These are phyloP conservation scores for Ceratoteleas bidentatus DNA, from an alignment of 1,140 invertebrate genomes.

Conservation along the genomic window DNA sequence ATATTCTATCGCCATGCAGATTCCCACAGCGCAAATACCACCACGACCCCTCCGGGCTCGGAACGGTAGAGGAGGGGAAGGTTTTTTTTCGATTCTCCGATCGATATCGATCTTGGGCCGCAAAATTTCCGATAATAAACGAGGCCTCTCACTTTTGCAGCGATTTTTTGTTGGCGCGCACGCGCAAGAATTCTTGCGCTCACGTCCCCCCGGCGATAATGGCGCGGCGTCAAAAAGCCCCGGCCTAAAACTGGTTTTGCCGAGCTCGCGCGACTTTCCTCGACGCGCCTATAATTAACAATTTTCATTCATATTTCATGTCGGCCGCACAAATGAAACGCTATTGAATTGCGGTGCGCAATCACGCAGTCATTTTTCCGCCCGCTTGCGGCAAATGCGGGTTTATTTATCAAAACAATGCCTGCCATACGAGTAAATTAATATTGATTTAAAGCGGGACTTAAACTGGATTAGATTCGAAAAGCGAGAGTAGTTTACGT, in stretches of 20 bases:
- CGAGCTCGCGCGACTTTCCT: constrained; percentile 30
- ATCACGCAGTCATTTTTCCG: background rate
- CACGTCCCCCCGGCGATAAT: constrained; percentile 67
- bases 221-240: constrained; percentile 48
- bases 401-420: background rate
- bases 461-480: too few relatives aligned
- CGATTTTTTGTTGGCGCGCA: constrained; percentile 29
- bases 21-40: too few relatives aligned
- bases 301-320: constrained; percentile 64
- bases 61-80: too few relatives aligned
- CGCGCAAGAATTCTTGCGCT: constrained; percentile 48
- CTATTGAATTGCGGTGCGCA: constrained; percentile 5
- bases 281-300: constrained; percentile 53
- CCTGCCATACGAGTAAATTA: background rate
- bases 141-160: constrained; percentile 59
- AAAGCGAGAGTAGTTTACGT: too few relatives aligned
- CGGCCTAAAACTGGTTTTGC: constrained; percentile 57
- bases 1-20: too few relatives aligned
- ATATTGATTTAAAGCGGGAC: too few relatives aligned
- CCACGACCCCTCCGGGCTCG: too few relatives aligned
- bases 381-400: background rate
- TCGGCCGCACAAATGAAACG: constrained; percentile 47
- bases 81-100: constrained; percentile 31
- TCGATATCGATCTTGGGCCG: constrained; percentile 34
- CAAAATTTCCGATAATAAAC: constrained; percentile 49